Conservation (phyloP, 2,888 invertebrate genomes). For the Drosophila trichaetosa region DNA sequence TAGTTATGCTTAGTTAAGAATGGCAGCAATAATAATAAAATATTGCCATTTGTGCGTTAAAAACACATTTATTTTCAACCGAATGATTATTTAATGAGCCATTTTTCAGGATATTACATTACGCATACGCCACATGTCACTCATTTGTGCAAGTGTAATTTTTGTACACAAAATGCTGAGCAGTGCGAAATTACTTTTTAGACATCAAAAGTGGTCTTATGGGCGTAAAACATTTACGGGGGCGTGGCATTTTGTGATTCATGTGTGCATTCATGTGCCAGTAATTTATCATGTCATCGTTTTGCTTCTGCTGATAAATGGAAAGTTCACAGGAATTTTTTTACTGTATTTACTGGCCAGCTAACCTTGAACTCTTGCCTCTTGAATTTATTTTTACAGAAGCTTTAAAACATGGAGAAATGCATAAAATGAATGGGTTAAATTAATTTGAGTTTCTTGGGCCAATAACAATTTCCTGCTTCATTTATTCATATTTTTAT, state of each 20-base stretch:
- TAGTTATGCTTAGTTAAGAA: constrained; percentile 13
- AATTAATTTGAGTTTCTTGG: neutral
- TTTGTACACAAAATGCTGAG: constrained; percentile 7
- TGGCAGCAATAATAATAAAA: constrained; percentile 2
- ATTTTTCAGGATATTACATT: constrained; percentile 22
- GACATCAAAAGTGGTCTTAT: constrained; percentile 24
- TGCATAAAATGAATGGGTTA: neutral
- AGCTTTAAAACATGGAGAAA: neutral
- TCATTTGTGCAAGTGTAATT: constrained; percentile 1
- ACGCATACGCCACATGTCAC: constrained; percentile 38
- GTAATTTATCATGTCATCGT: constrained; percentile 55
- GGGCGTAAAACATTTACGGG: constrained; percentile 12
- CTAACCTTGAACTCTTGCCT: neutral
- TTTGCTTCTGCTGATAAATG: constrained; percentile 23
- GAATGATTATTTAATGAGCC: constrained; percentile 18
- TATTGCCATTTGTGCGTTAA: neutral
- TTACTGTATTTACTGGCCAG: neutral
- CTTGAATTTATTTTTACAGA: neutral
- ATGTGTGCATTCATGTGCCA: constrained; percentile 48
- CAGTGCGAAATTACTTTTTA: constrained; percentile 31
- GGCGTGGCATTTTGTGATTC: constrained; percentile 12
- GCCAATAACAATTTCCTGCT: neutral
- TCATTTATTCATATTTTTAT: neutral
- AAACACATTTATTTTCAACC: constrained; percentile 23
- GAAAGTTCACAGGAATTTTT: constrained; percentile 12